Percentiles rank a stretch among this genome's conserved stretches.
phyloP scores from a whole-genome alignment of 92 coral and sea anemone genomes.

The Nematostella vectensis region DNA sequence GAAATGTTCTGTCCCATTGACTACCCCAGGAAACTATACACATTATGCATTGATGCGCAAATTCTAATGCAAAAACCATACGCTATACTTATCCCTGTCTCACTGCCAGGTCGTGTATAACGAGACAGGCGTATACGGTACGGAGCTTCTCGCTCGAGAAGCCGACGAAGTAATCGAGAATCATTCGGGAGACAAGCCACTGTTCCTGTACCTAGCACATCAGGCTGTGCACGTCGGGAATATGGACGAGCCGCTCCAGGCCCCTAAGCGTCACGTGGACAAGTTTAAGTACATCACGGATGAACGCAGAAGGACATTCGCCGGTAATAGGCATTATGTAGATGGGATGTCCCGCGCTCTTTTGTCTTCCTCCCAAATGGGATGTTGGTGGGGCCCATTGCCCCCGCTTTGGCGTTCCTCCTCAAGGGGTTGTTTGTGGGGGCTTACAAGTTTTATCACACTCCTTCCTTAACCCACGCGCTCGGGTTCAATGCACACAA shows the following conservation, averaged over 20 bases:
- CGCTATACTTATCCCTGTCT: not conserved
- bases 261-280: slow-evolving; percentile 78
- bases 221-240: slow-evolving; percentile 98
- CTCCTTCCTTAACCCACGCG: no score
- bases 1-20: no score
- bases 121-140: slow-evolving; percentile 87
- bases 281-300: slow-evolving; percentile 68
- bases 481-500: no score
- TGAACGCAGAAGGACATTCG: slow-evolving; percentile 62
- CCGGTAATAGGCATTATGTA: slow-evolving; percentile 52
- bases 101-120: slow-evolving; percentile 90
- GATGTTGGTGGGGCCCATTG: no score
- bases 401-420: no score
- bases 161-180: slow-evolving; percentile 71
- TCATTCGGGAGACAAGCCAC: slow-evolving; percentile 62
- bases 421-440: no score
- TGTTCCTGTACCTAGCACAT: slow-evolving; percentile 91
- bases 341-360: no score
- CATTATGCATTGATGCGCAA: no score
- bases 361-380: no score
- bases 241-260: slow-evolving; percentile 86
- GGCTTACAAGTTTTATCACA: no score
- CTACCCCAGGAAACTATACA: no score
- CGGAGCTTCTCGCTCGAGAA: slow-evolving; percentile 86
- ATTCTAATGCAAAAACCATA: not conserved